A percentile compares a stretch with the other conserved stretches of the same genome.
These are phyloP conservation scores for Brevimyrus niger DNA, from an alignment of 2,113 vertebrate genomes.

Conservation along the genomic window DNA sequence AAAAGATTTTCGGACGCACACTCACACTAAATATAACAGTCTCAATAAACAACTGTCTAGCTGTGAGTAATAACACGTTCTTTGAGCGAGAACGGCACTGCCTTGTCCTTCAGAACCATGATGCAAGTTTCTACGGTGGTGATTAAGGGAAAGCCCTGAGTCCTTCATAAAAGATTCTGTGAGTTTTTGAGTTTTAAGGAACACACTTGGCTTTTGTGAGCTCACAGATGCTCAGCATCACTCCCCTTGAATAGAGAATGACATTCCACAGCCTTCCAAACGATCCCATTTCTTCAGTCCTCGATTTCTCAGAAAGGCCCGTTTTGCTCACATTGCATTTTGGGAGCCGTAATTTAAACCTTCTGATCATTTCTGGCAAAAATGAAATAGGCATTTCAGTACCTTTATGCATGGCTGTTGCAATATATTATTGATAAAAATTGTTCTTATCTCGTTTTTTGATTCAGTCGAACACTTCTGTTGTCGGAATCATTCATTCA, in stretches of 20 bases:
- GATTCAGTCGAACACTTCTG: background rate
- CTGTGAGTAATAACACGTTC: background rate
- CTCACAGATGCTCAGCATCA: background rate
- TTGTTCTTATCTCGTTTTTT: background rate
- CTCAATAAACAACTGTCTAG: background rate
- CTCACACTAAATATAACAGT: constrained; percentile 5
- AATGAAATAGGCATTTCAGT: background rate
- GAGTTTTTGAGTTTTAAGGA: background rate
- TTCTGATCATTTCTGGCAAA: background rate
- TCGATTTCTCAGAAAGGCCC: background rate
- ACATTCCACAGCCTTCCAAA: background rate
- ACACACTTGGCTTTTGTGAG: background rate
- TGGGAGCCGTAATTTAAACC: background rate
- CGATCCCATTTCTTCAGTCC: background rate
- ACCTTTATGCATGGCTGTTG: background rate
- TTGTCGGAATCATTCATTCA: background rate
- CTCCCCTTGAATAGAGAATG: background rate
- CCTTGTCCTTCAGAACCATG: background rate
- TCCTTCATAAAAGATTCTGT: background rate
- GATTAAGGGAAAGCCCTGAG: background rate
- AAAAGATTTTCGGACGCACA: background rate
- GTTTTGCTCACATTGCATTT: background rate
- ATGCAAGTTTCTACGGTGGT: background rate
- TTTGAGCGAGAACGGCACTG: background rate
- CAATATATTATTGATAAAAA: background rate